These are phyloP conservation scores for Prenolepis imparis DNA, from an alignment of 2,888 invertebrate genomes.

Conservation along the genomic window DNA sequence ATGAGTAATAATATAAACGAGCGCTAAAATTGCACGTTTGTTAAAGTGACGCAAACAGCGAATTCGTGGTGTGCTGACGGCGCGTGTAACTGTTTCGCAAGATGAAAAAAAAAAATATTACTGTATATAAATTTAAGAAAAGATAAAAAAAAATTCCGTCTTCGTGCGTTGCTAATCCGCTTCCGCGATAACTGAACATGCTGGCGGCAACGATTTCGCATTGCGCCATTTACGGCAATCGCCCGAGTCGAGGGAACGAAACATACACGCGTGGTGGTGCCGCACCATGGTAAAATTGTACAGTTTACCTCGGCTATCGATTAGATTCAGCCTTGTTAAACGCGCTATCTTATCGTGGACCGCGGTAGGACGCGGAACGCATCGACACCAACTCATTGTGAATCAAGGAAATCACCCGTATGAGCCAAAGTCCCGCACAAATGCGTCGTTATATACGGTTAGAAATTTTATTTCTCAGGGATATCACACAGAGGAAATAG, in stretches of 20 bases:
- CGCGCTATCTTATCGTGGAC: slow-evolving; percentile 44
- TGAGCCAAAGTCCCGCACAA: background rate
- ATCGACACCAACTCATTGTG: slow-evolving; percentile 18
- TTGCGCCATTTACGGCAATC: slow-evolving; percentile 53
- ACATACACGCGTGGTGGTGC: slow-evolving; percentile 6
- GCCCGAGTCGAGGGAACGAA: slow-evolving; percentile 37
- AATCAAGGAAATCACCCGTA: slow-evolving; percentile 41
- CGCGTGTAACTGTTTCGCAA: slow-evolving; percentile 11
- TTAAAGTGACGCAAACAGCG: slow-evolving; percentile 17
- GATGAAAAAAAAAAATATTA: background rate
- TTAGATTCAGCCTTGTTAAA: slow-evolving; percentile 56
- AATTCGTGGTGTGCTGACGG: background rate
- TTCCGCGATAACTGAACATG: slow-evolving; percentile 46
- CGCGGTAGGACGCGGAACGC: slow-evolving; percentile 8
- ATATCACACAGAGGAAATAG: background rate
- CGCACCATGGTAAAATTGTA: slow-evolving; percentile 18
- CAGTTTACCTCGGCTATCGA: slow-evolving; percentile 48
- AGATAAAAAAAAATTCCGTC: slow-evolving; percentile 23
- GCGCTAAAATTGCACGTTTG: slow-evolving; percentile 4
- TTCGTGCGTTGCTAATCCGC: slow-evolving; percentile 32
- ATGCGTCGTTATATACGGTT: background rate
- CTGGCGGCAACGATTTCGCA: slow-evolving; percentile 49
- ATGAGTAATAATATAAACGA: slow-evolving; percentile 8
- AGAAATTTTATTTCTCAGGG: background rate
- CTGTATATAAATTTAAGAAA: slow-evolving; percentile 39